phyloP scores from a whole-genome alignment of 37 sponge, comb jelly and placozoan genomes.

The Spongilla lacustris region DNA sequence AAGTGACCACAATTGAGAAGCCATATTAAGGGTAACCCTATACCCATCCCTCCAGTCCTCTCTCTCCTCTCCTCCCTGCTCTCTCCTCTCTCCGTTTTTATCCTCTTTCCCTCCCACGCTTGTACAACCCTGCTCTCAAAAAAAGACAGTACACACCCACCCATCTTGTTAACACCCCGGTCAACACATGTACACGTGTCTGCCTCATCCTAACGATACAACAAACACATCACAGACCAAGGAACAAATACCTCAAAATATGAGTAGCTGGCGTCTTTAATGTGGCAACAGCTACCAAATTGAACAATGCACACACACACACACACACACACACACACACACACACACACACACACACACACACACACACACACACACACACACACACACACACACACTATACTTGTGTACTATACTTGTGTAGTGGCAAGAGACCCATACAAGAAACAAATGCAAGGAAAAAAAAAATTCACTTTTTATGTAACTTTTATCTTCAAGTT shows the following conservation, averaged over 20 bases:
- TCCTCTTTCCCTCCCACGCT: background rate
- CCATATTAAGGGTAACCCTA: background rate
- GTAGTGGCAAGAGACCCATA: no score
- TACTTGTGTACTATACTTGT: no score
- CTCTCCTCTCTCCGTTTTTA: background rate
- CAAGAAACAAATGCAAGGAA: background rate
- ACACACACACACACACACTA: no score
- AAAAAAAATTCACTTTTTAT: background rate
- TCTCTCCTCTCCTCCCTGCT: background rate
- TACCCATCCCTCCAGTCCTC: background rate
- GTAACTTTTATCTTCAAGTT: background rate
- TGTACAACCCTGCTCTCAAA: background rate
- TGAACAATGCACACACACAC: no score
- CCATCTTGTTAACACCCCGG: background rate
- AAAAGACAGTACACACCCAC: background rate
- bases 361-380: no score
- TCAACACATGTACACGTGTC: background rate
- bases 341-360: no score
- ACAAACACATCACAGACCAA: background rate
- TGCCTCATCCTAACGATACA: background rate
- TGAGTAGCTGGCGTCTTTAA: background rate
- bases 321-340: no score
- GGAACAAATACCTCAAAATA: background rate
- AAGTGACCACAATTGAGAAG: conserved; percentile 1
- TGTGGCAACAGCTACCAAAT: background rate